These are phyloP conservation scores for Lepidurus apus DNA, from an alignment of 1,140 invertebrate genomes.

Conservation along the genomic window DNA sequence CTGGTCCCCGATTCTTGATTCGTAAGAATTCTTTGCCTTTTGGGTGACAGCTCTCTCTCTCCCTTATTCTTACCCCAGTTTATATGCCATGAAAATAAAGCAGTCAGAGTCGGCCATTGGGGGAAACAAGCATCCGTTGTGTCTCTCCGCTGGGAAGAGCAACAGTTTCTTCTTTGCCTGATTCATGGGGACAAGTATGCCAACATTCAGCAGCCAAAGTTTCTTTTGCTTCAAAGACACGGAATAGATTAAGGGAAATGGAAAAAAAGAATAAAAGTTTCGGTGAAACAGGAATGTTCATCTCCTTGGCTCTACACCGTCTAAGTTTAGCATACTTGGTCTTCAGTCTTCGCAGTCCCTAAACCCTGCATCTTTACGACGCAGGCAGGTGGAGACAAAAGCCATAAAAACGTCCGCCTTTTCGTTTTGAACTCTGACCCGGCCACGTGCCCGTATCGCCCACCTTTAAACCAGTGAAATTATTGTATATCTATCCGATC, in stretches of 20 bases:
- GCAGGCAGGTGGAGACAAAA: slow-evolving; percentile 11
- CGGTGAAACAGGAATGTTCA: too few relatives aligned
- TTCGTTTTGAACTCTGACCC: slow-evolving; percentile 9
- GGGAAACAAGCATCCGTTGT: not conserved
- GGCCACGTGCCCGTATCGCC: not conserved
- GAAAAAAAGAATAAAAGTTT: not conserved
- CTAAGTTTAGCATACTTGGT: slow-evolving; percentile 19
- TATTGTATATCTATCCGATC: not conserved
- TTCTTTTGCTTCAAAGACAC: not conserved
- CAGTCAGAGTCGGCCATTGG: not conserved
- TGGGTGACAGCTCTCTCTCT: not conserved
- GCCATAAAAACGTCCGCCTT: slow-evolving; percentile 8
- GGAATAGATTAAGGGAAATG: not conserved
- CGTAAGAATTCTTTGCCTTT: not conserved
- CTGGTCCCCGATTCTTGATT: not conserved
- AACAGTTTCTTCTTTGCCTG: not conserved
- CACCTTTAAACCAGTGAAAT: not conserved
- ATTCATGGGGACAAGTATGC: not conserved
- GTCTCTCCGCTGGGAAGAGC: not conserved
- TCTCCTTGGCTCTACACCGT: not conserved
- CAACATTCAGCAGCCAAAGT: not conserved
- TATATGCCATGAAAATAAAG: not conserved
- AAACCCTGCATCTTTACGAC: not conserved
- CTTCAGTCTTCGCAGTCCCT: not conserved
- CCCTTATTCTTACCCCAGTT: not conserved